Conservation (phyloP, 2,888 invertebrate species). For the Caradrina kadenii region DNA sequence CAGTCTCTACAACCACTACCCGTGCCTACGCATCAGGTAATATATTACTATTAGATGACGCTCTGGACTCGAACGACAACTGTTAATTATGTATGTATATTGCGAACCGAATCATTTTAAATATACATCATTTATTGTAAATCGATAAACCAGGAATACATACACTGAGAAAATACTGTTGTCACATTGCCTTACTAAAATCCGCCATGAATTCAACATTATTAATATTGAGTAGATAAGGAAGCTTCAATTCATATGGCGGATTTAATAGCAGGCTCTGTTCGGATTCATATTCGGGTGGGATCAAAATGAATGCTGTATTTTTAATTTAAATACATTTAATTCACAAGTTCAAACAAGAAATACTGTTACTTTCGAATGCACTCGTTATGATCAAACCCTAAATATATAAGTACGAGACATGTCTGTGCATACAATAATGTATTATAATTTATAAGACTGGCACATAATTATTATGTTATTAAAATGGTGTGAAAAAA, state of each 20-base stretch:
- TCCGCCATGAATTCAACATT: conserved; percentile 29
- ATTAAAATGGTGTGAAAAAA: conserved; percentile 63
- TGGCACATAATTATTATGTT: conserved; percentile 62
- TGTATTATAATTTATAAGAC: conserved; percentile 69
- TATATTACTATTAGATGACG: conserved; percentile 83
- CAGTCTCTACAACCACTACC: conserved; percentile 79
- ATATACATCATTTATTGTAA: conserved; percentile 52
- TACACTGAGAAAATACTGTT: conserved; percentile 44
- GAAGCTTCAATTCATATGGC: conserved; percentile 26
- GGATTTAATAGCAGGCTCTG: conserved; percentile 40
- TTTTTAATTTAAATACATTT: conserved; percentile 9
- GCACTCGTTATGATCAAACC: conserved; percentile 70
- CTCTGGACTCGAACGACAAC: conserved; percentile 27
- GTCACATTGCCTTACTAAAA: conserved; percentile 41
- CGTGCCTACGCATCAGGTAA: conserved; percentile 88
- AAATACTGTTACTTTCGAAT: conserved; percentile 17
- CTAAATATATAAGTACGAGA: conserved; percentile 52
- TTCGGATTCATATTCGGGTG: conserved; percentile 50
- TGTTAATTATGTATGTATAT: conserved; percentile 55
- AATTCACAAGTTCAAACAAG: conserved; percentile 20
- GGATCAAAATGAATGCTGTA: conserved; percentile 68
- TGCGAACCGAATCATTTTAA: conserved; percentile 19
- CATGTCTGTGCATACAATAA: conserved; percentile 55
- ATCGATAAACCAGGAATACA: conserved; percentile 33
- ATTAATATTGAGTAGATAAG: conserved; percentile 17